Evolutionary conservation across 1,140 invertebrate species (phyloP).

Genomic region (Drusus annulatus): DNA sequence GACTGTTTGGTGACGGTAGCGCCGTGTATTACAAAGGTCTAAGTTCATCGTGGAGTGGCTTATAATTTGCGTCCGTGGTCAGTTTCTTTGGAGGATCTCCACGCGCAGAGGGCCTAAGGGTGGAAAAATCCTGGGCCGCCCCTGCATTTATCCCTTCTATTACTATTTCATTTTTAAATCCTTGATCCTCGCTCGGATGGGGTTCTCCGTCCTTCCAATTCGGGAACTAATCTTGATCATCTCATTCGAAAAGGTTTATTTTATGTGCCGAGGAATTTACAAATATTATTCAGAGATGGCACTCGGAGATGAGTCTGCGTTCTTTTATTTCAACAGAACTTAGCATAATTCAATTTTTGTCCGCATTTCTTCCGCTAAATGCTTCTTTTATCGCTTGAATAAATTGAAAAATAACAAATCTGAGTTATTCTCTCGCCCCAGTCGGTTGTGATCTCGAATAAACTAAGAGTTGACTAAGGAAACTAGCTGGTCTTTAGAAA

Average conservation of each 20-base stretch:
- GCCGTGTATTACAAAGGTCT: too few relatives aligned
- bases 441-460: too few relatives aligned
- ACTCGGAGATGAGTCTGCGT: slow-evolving; percentile 14
- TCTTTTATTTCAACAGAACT: slow-evolving; percentile 46
- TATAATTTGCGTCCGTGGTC: too few relatives aligned
- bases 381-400: slow-evolving; percentile 24
- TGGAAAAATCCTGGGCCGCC: background rate
- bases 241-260: slow-evolving; percentile 50
- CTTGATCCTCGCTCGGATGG: slow-evolving; percentile 57
- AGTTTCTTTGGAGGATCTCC: too few relatives aligned
- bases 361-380: slow-evolving; percentile 28
- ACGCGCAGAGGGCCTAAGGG: too few relatives aligned
- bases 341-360: slow-evolving; percentile 48
- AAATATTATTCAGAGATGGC: slow-evolving; percentile 45
- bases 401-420: slow-evolving; percentile 40
- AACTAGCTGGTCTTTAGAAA: too few relatives aligned
- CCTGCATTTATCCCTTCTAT: slow-evolving; percentile 53
- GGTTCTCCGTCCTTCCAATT: slow-evolving; percentile 48
- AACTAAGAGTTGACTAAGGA: too few relatives aligned
- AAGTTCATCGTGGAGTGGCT: too few relatives aligned
- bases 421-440: slow-evolving; percentile 6
- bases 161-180: slow-evolving; percentile 60
- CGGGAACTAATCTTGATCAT: slow-evolving; percentile 44
- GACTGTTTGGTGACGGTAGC: too few relatives aligned
- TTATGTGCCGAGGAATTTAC: slow-evolving; percentile 40